phyloP scores from a whole-genome alignment of 2,888 invertebrate species.

The Lampropteryx suffumata region DNA sequence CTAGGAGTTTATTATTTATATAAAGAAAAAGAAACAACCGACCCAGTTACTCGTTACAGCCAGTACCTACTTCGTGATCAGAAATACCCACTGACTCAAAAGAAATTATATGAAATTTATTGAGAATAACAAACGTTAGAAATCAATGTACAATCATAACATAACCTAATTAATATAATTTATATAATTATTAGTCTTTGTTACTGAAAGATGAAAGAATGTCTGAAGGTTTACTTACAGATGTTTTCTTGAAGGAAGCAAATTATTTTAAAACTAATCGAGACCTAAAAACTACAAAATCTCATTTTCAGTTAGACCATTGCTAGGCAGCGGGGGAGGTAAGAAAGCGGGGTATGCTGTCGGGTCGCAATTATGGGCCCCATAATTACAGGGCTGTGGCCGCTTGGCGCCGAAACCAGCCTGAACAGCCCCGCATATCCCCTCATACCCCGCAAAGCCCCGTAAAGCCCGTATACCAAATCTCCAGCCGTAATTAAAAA shows the following conservation, averaged over 20 bases:
- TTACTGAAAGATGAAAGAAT: no score
- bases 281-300: slow-evolving; percentile 17
- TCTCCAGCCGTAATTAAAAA: slow-evolving; percentile 81
- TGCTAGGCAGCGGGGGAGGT: slow-evolving; percentile 55
- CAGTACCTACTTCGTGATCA: no score
- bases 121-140: no score
- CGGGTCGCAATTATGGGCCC: slow-evolving; percentile 77
- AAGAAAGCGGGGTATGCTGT: slow-evolving; percentile 56
- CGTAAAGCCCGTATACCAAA: slow-evolving; percentile 67
- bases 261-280: slow-evolving; percentile 10
- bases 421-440: slow-evolving; percentile 27
- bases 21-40: no score
- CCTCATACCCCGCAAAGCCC: slow-evolving; percentile 43
- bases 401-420: slow-evolving; percentile 77
- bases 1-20: no score
- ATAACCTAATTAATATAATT: no score
- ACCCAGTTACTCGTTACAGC: no score
- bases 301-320: slow-evolving; percentile 40
- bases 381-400: slow-evolving; percentile 81
- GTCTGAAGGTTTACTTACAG: no score
- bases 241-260: not conserved
- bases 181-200: no score
- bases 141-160: no score
- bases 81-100: no score
- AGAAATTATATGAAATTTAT: no score